A percentile compares a stretch with the other conserved stretches of the same genome.
phyloP scores from a whole-genome alignment of 1,140 invertebrate species.

The Magallana ariakensis region DNA sequence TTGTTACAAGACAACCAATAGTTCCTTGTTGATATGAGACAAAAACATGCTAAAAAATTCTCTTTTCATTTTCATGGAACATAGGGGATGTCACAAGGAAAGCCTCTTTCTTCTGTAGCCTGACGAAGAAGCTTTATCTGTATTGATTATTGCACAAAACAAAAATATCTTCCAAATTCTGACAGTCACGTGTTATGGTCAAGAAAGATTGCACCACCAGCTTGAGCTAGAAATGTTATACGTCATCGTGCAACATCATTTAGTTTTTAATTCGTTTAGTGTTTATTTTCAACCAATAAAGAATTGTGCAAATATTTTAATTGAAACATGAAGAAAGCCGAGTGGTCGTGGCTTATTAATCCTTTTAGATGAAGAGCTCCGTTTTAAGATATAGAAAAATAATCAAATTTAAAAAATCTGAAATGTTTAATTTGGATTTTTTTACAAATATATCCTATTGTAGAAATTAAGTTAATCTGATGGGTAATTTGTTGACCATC shows the following conservation, averaged over 20 bases:
- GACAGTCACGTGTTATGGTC: slow-evolving; percentile 29
- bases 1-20: not conserved
- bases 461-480: no score
- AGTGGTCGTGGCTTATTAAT: no score
- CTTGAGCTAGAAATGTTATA: not conserved
- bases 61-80: slow-evolving; percentile 31
- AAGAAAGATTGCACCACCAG: slow-evolving; percentile 23
- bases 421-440: no score
- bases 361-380: no score
- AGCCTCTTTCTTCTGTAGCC: slow-evolving; percentile 25
- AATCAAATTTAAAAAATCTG: no score
- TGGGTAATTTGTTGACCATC: no score
- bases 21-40: not conserved
- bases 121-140: slow-evolving; percentile 22
- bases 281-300: no score
- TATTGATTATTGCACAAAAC: slow-evolving; percentile 31
- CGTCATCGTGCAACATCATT: not conserved
- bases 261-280: no score
- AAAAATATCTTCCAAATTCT: slow-evolving; percentile 24
- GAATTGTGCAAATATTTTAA: no score
- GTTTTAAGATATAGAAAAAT: no score
- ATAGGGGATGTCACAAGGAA: slow-evolving; percentile 4
- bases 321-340: no score
- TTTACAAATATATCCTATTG: no score
- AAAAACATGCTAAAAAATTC: not conserved